Percentiles rank a stretch among this genome's conserved stretches.
Conservation (phyloP, 2,888 invertebrate species). For the Troides oblongomaculatus region DNA sequence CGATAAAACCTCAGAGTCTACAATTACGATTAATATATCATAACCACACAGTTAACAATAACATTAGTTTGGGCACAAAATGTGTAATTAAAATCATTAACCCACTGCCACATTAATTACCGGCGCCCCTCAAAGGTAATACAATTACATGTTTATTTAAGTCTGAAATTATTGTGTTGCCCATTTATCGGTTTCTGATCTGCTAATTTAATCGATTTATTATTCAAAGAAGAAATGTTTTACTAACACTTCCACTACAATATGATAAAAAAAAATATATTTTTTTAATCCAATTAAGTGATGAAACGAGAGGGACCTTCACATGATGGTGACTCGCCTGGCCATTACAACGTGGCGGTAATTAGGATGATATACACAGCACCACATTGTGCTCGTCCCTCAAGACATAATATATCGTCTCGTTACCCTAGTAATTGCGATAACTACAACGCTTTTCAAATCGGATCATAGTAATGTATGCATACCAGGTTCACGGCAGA, state of each 20-base stretch:
- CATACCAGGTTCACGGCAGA: no score
- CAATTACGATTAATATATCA: constrained; percentile 62
- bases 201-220: not conserved
- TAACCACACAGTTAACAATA: constrained; percentile 36
- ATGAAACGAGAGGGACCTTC: no score
- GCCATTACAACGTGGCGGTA: no score
- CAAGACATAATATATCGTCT: no score
- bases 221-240: not conserved
- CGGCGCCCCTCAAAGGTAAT: constrained; percentile 42
- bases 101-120: constrained; percentile 55
- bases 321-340: no score
- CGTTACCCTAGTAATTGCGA: no score
- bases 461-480: no score
- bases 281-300: no score
- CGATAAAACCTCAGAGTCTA: constrained; percentile 37
- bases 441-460: no score
- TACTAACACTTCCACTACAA: not conserved
- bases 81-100: constrained; percentile 51
- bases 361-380: no score
- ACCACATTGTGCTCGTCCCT: no score
- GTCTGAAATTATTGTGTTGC: constrained; percentile 1
- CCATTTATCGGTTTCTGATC: constrained; percentile 36
- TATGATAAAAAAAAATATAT: no score
- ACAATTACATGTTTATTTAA: constrained; percentile 1
- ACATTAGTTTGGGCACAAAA: constrained; percentile 32